Percentiles rank a stretch among this genome's conserved stretches.
These are phyloP conservation scores for Stegodyphus dumicola DNA, from an alignment of 1,140 invertebrate genomes.

Conservation along the genomic window DNA sequence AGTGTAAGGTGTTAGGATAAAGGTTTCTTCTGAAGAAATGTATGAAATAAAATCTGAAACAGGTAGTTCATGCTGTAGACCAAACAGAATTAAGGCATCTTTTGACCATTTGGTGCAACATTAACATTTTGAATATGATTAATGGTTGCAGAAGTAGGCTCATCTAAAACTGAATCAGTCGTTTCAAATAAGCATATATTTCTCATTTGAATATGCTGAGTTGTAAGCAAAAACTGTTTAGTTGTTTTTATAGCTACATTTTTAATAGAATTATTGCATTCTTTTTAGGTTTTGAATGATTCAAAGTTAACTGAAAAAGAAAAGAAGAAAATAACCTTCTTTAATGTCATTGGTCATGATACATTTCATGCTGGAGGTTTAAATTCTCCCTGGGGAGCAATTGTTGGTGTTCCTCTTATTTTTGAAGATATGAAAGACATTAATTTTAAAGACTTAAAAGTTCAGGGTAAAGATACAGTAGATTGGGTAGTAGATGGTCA, in stretches of 20 bases:
- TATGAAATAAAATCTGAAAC: too few relatives aligned
- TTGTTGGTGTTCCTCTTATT: conserved; percentile 76
- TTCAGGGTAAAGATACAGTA: conserved; percentile 68
- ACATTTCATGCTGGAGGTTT: conserved; percentile 72
- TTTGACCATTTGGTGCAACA: too few relatives aligned
- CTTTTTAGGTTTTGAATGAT: conserved; percentile 34
- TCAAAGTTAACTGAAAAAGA: conserved; percentile 14
- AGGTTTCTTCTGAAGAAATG: too few relatives aligned
- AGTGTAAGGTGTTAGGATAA: too few relatives aligned
- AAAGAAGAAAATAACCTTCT: conserved; percentile 69
- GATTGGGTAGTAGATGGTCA: conserved; percentile 74
- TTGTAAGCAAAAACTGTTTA: not conserved
- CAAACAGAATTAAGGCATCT: too few relatives aligned
- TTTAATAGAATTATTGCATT: not conserved
- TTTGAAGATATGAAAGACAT: conserved; percentile 71
- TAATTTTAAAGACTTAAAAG: conserved; percentile 71
- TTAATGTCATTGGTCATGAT: conserved; percentile 76
- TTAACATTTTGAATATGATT: too few relatives aligned
- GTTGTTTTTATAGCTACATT: not conserved
- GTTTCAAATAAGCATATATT: too few relatives aligned
- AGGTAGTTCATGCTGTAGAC: too few relatives aligned
- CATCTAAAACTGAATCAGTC: too few relatives aligned
- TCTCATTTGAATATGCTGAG: too few relatives aligned
- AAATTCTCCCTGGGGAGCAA: conserved; percentile 69
- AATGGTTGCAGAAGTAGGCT: too few relatives aligned